These are phyloP conservation scores for Anolis apletophallus DNA, from an alignment of 2,797 vertebrate genomes.

Conservation along the genomic window DNA sequence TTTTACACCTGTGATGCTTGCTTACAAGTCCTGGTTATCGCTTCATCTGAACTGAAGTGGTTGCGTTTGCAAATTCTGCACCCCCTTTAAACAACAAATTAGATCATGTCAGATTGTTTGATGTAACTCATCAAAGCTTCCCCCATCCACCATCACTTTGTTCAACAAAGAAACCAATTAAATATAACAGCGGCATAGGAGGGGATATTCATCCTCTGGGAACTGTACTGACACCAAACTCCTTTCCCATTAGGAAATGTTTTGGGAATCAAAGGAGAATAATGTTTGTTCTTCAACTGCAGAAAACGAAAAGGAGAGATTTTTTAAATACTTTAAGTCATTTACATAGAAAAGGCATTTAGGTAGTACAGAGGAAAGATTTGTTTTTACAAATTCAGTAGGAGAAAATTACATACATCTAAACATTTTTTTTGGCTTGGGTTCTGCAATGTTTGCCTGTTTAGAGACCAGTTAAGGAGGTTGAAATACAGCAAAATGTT, in stretches of 20 bases:
- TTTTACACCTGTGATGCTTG: background rate
- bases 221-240: constrained; percentile 41
- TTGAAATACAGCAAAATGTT: background rate
- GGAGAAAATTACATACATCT: background rate
- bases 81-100: constrained; percentile 17
- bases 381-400: background rate
- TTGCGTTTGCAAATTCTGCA: background rate
- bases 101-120: constrained; percentile 28
- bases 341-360: background rate
- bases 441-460: background rate
- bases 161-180: constrained; percentile 43
- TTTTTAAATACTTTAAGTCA: constrained; percentile 9
- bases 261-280: constrained; percentile 21
- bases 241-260: constrained; percentile 17
- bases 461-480: no score
- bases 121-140: constrained; percentile 13
- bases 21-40: background rate
- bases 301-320: constrained; percentile 14
- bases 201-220: constrained; percentile 41
- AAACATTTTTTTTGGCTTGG: background rate
- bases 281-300: background rate
- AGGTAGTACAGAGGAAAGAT: background rate
- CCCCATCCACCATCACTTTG: background rate
- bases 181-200: constrained; percentile 16
- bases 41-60: background rate